A percentile compares a stretch with the other conserved stretches of the same genome.
These are phyloP conservation scores for Molanna angustata DNA, from an alignment of 2,888 invertebrate genomes.

Conservation along the genomic window DNA sequence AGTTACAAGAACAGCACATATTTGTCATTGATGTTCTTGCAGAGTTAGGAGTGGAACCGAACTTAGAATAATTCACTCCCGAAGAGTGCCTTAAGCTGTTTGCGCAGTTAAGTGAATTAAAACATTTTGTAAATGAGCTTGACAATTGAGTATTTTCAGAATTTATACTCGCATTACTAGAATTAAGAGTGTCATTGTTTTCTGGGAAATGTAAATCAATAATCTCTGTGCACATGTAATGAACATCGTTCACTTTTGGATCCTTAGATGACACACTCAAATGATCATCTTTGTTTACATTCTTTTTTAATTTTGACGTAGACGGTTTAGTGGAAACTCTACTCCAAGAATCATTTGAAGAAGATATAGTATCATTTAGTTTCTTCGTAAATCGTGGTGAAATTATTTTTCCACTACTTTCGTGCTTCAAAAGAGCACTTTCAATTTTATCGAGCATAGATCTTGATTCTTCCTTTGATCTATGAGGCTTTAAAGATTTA, in stretches of 20 bases:
- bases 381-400: slow-evolving; percentile 21
- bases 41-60: slow-evolving; percentile 38
- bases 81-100: slow-evolving; percentile 41
- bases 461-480: slow-evolving; percentile 51
- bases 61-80: slow-evolving; percentile 46
- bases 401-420: slow-evolving; percentile 36
- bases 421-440: slow-evolving; percentile 55
- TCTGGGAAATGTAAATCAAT: slow-evolving; percentile 40
- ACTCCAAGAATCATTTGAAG: slow-evolving; percentile 30
- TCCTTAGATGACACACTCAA: slow-evolving; percentile 11
- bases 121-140: slow-evolving; percentile 41
- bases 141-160: slow-evolving; percentile 37
- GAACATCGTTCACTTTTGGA: slow-evolving; percentile 45
- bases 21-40: slow-evolving; percentile 34
- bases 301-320: slow-evolving; percentile 35
- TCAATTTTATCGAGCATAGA: slow-evolving; percentile 66
- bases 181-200: slow-evolving; percentile 18
- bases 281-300: slow-evolving; percentile 34
- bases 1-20: slow-evolving; percentile 40
- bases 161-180: slow-evolving; percentile 29
- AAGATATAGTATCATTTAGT: neutral
- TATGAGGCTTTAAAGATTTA: slow-evolving; percentile 34
- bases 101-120: slow-evolving; percentile 49
- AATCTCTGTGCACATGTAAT: slow-evolving; percentile 53
- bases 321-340: slow-evolving; percentile 39